Evolutionary conservation across 2,113 vertebrate species (phyloP), one percentile per base, ranked within the genome.

Genomic region (Nannobrachium achirus): DNA sequence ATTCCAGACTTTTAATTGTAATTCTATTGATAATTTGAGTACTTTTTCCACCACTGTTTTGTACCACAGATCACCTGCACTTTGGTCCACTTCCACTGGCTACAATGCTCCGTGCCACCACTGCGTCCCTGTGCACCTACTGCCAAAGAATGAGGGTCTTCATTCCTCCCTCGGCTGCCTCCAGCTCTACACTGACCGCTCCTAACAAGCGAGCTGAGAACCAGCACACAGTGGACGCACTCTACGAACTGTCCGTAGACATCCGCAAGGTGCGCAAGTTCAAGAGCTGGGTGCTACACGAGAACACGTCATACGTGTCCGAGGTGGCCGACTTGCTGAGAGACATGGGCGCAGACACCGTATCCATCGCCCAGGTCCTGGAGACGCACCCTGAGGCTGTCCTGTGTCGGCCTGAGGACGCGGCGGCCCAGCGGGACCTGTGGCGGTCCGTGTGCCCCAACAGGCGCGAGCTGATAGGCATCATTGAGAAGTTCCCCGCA

Each of bases 401-500:
- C 10, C 74, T 88, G 63, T 86, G 78, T 50, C 78, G 4, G 8
- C 86, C 86, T 0, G 71, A 76, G 45, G 82, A 88, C 0, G 49
- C 66, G 7, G 52, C 63, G 6, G 67, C 45, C 18, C 86, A 88
- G 71, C 63, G 72, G 7, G 80, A 85, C 55, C 79, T 88, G 3
- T 86, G 86, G 86, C 57, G 45, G 65, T 82, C 86, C 0, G 79
- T 88, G 59, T 86, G 77, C 20, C 60, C 75, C 42, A 55, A 67
- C 75, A 67, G 52, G 10, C 68, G 49, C 0, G 63, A 80, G 19
- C 4, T 86, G 44, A 65, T 88, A 66, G 25, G 71, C 25, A 82
- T 88, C 39, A 48, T 88, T 0, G 77, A 86, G 53, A 88, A 81
- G 75, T 88, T 88, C 55, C 83, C 83, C 0, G 75, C 81, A 0